These are phyloP conservation scores for Heliconius nattereri DNA, from an alignment of 1,140 invertebrate genomes.

Conservation along the genomic window DNA sequence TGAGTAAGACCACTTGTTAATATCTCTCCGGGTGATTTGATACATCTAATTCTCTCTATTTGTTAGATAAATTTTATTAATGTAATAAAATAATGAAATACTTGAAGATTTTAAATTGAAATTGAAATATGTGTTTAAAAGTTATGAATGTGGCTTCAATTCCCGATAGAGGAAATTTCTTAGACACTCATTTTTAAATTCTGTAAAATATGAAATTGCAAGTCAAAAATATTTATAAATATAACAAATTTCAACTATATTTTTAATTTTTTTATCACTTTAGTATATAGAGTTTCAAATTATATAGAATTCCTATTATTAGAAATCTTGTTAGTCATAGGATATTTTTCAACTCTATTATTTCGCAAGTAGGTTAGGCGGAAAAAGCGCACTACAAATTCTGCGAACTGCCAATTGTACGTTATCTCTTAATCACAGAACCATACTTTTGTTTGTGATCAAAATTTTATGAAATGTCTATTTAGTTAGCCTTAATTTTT, in stretches of 20 bases:
- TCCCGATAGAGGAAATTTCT: background rate
- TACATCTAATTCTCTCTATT: background rate
- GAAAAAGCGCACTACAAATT: conserved; percentile 4
- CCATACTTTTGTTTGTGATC: background rate
- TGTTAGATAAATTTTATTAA: background rate
- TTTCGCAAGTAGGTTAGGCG: conserved; percentile 6
- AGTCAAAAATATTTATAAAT: no score
- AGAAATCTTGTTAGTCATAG: conserved; percentile 5
- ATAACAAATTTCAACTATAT: no score
- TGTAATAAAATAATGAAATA: background rate
- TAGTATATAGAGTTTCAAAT: background rate
- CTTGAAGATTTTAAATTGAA: background rate
- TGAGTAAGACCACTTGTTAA: conserved; percentile 5
- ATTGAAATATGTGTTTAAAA: background rate
- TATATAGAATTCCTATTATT: background rate
- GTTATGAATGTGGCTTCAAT: background rate
- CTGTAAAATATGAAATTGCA: no score
- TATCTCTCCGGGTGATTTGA: background rate
- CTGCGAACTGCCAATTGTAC: background rate
- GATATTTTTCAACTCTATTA: conserved; percentile 6
- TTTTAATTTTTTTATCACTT: no score
- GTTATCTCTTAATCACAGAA: background rate
- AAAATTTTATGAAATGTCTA: background rate
- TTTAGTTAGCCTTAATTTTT: background rate
- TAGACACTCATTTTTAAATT: no score